Percentiles rank a stretch among this genome's conserved stretches.
Conservation (phyloP, 2,113 vertebrate genomes). For the Embiotoca jacksoni region DNA sequence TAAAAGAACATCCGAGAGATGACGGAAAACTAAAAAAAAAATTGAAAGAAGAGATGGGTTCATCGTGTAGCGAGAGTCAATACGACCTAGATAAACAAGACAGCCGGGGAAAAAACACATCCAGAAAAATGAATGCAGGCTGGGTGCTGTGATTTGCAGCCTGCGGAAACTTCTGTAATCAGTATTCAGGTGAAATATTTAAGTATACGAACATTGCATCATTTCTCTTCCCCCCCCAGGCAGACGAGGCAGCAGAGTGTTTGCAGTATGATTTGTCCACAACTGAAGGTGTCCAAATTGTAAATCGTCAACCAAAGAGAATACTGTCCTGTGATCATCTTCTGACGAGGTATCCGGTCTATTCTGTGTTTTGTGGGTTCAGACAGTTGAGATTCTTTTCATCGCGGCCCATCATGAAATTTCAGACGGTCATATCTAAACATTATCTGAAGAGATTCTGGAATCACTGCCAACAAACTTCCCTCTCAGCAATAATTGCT, state of each 20-base stretch:
- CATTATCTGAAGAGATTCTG: conserved; percentile 32
- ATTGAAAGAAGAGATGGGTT: neutral
- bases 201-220: neutral
- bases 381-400: neutral
- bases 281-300: too few species aligned
- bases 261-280: neutral
- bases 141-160: neutral
- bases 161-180: too few species aligned
- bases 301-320: too few species aligned
- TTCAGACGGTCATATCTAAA: conserved; percentile 19
- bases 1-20: too few species aligned
- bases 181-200: neutral
- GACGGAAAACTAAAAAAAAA: too few species aligned
- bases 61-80: neutral
- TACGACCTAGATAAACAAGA: neutral
- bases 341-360: neutral
- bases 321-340: neutral
- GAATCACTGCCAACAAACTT: conserved; percentile 37
- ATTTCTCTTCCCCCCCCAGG: neutral
- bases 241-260: neutral
- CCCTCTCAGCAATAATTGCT: conserved; percentile 20
- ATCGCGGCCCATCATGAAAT: neutral
- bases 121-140: neutral
- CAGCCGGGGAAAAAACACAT: neutral
- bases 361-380: too few species aligned